Conservation (phyloP, 2,113 vertebrate genomes). For the Tupaia tana region DNA sequence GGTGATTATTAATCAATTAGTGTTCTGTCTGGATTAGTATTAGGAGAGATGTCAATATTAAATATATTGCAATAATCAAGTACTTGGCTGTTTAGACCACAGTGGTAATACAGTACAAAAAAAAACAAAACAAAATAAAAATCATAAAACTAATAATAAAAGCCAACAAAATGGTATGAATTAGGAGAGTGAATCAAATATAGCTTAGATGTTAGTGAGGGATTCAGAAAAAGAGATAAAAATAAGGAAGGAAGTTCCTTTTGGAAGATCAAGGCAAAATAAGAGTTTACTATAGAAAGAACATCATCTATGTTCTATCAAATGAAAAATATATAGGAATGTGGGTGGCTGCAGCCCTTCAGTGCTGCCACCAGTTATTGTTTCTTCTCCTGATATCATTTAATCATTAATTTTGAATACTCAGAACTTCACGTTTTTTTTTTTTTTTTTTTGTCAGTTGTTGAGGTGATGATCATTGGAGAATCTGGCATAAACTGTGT, state of each 20-base stretch:
- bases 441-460: not conserved
- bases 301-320: not conserved
- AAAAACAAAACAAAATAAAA: not conserved
- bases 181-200: not conserved
- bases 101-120: not conserved
- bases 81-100: not conserved
- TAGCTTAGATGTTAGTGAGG: not conserved
- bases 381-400: not conserved
- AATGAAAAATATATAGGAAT: not conserved
- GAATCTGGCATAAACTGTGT: not conserved
- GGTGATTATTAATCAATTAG: not conserved
- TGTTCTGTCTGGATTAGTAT: not conserved
- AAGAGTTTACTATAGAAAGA: not conserved
- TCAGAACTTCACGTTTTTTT: not conserved
- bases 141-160: not conserved
- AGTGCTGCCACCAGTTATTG: not conserved
- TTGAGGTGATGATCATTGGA: not conserved
- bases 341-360: not conserved
- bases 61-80: not conserved
- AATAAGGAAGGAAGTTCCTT: not conserved
- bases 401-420: not conserved
- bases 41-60: not conserved
- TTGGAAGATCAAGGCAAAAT: constrained; percentile 15
- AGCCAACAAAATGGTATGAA: not conserved
- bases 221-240: not conserved